Conservation (phyloP, 2,113 vertebrate genomes). For the Megalops atlanticus region DNA sequence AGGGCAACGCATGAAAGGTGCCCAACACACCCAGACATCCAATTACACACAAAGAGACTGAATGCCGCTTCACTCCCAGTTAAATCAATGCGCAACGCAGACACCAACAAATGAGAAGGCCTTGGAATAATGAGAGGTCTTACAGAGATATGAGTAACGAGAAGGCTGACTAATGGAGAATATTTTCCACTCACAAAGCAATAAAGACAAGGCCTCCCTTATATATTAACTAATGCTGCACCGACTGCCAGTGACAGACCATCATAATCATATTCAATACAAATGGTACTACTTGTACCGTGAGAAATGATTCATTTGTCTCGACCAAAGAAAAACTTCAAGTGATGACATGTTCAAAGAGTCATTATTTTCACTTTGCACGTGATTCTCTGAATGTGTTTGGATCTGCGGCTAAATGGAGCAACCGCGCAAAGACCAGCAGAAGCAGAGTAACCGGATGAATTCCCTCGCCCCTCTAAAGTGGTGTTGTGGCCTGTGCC, state of each 20-base stretch:
- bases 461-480: not conserved
- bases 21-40: constrained; percentile 18
- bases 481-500: not conserved
- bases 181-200: not conserved
- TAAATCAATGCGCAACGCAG: not conserved
- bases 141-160: not conserved
- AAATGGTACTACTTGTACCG: not conserved
- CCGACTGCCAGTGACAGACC: not conserved
- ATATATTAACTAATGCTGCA: not conserved
- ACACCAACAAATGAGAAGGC: not conserved
- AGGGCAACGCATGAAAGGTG: constrained; percentile 29
- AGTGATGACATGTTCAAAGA: not conserved
- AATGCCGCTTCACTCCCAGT: not conserved
- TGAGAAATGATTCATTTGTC: too few species aligned
- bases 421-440: not conserved
- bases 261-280: not conserved
- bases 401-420: not conserved
- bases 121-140: not conserved
- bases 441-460: not conserved
- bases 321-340: not conserved
- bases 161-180: constrained; percentile 5
- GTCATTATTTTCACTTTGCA: not conserved
- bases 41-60: constrained; percentile 25
- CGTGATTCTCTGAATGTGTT: not conserved
- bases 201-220: not conserved